Evolutionary conservation across 1,140 invertebrate genomes (phyloP), one percentile per base, ranked within the genome.

Genomic region (Caenorhabditis remanei): DNA sequence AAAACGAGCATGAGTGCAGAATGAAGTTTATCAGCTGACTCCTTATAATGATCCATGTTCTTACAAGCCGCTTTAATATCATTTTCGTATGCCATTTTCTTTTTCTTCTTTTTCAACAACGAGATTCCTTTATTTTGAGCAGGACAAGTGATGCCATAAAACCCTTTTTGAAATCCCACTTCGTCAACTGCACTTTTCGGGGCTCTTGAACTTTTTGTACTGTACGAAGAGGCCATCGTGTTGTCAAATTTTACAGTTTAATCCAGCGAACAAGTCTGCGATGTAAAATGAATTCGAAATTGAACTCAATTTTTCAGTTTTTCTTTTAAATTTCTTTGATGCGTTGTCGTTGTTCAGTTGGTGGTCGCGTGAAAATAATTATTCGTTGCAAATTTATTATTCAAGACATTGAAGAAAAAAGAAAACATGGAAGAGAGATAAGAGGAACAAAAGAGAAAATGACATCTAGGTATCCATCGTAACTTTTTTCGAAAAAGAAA

Each of bases 71-170:
- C n/a, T n/a, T n/a, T 14, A 58, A 58, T 58, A 21, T 58, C 56
- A n/a, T 19, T 8, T n/a, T 58, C 56, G n/a, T n/a, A 19, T 16
- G 14, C 16, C 56, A n/a, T 16, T 21, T 19, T 19, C 56, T 58
- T 58, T n/a, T 58, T 58, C n/a, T 58, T 58, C 56, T 58, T 58
- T n/a, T 58, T 58, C 56, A 58, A 21, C 56, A 58, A 58, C n/a
- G 56, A n/a, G 14, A 58, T 58, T 58, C 56, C 56, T 21, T 58
- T 58, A n/a, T 58, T 58, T 16, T 58, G 56, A 58, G n/a, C 56
- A 58, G 56, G 16, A 8, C 16, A 16, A 58, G 16, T 58, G 56
- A 21, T 58, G 16, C 56, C 56, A 21, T 58, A 58, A n/a, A 58
- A 58, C 5, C 56, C 56, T n/a, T 58, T 58, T n/a, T 58, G 56